Evolutionary conservation across 2,888 invertebrate genomes (phyloP).

Genomic region (Anoplius nigerrimus): DNA sequence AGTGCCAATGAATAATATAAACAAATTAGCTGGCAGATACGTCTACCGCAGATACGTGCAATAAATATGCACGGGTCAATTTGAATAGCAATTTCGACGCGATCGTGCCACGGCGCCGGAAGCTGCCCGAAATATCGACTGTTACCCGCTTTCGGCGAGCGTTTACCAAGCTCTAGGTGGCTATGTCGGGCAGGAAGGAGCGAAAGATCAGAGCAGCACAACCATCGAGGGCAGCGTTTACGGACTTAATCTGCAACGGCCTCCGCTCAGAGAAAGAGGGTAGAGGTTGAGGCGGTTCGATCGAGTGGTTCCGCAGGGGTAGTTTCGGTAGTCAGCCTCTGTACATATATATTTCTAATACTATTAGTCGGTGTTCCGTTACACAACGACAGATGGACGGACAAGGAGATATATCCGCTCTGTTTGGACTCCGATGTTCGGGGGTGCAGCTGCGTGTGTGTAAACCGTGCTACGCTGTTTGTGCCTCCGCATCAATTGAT

Average conservation of each 20-base stretch:
- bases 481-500: conserved; percentile 67
- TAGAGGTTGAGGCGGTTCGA: conserved; percentile 42
- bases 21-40: too few species aligned
- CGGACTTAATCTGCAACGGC: conserved; percentile 49
- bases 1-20: too few species aligned
- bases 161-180: too few species aligned
- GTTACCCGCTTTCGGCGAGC: background rate
- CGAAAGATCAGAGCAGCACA: conserved; percentile 33
- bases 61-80: too few species aligned
- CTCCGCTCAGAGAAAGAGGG: conserved; percentile 27
- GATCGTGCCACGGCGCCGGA: too few species aligned
- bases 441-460: conserved; percentile 44
- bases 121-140: background rate
- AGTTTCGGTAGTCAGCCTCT: conserved; percentile 37
- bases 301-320: conserved; percentile 57
- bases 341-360: conserved; percentile 70
- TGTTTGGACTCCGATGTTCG: conserved; percentile 66
- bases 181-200: conserved; percentile 43
- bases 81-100: too few species aligned
- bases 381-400: conserved; percentile 74
- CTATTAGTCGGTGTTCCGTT: conserved; percentile 74
- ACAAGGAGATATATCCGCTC: conserved; percentile 59
- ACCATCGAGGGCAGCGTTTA: conserved; percentile 44
- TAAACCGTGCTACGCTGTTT: conserved; percentile 53
- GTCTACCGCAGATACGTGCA: too few species aligned